Evolutionary conservation across 2,888 invertebrate species (phyloP).

Genomic region (Nyleta sp.): DNA sequence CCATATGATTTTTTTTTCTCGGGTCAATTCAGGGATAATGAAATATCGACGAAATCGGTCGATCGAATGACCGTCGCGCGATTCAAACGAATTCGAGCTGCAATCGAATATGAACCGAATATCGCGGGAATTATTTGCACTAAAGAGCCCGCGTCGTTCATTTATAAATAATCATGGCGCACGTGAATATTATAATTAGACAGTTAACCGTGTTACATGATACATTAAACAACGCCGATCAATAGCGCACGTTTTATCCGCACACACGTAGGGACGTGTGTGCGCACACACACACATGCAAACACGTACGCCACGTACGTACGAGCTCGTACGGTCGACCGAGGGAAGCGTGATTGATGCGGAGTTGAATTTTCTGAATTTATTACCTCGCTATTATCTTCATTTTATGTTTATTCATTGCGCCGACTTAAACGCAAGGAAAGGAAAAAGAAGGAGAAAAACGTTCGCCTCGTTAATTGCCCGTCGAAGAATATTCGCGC

Average conservation of each 20-base stretch:
- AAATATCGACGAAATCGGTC: too few relatives aligned
- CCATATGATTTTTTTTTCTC: too few relatives aligned
- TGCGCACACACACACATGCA: background rate
- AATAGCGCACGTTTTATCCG: conserved; percentile 54
- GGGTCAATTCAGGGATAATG: too few relatives aligned
- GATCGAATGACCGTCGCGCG: too few relatives aligned
- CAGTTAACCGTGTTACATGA: conserved; percentile 57
- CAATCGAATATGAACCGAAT: too few relatives aligned
- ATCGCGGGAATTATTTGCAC: too few relatives aligned
- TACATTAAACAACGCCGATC: conserved; percentile 58
- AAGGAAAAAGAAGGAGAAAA: too few relatives aligned
- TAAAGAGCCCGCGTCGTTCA: too few relatives aligned
- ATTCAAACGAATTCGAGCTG: too few relatives aligned
- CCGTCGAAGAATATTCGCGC: conserved; percentile 1
- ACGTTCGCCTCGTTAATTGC: background rate
- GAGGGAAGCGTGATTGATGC: conserved; percentile 52
- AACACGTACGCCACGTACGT: conserved; percentile 11
- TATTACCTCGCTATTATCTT: conserved; percentile 35
- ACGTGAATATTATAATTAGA: conserved; percentile 55
- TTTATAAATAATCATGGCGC: conserved; percentile 32
- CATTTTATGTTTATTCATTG: conserved; percentile 22
- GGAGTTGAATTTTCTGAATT: conserved; percentile 40
- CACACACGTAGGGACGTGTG: conserved; percentile 9
- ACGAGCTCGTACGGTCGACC: conserved; percentile 2
- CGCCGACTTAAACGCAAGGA: too few relatives aligned